A percentile compares a stretch with the other conserved stretches of the same genome.
Conservation (phyloP, 2,797 vertebrate genomes). For the Trematomus bernacchii region DNA sequence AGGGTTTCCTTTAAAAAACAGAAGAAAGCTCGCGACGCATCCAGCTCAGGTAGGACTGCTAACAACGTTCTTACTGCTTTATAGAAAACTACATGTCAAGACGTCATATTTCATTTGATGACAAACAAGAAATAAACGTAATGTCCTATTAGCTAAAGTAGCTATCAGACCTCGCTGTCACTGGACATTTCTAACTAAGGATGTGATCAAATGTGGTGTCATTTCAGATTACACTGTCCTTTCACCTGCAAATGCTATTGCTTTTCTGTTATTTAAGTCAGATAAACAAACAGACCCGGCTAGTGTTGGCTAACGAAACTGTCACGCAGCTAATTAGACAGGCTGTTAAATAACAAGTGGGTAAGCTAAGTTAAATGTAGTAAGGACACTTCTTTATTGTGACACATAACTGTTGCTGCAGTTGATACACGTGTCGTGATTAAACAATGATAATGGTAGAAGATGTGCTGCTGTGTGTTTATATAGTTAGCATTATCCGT, state of each 20-base stretch:
- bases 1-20: accelerated
- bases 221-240: too few species aligned
- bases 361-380: slow-evolving; percentile 14
- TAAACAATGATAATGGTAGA: accelerated
- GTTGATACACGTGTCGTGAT: not conserved
- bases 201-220: not conserved
- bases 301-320: slow-evolving; percentile 14
- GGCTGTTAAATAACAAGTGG: not conserved
- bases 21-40: not conserved
- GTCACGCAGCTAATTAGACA: not conserved
- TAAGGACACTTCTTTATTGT: accelerated
- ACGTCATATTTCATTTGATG: not conserved
- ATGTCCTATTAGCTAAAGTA: not conserved
- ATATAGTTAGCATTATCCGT: not conserved
- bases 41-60: not conserved
- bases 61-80: not conserved
- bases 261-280: not conserved
- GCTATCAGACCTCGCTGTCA: slow-evolving; percentile 3
- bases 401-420: not conserved
- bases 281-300: not conserved
- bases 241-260: not conserved
- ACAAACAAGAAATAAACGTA: slow-evolving; percentile 6
- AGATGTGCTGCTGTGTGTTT: not conserved
- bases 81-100: not conserved
- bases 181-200: not conserved